phyloP scores from a whole-genome alignment of 2,797 vertebrate genomes.

The Momotus momota region DNA sequence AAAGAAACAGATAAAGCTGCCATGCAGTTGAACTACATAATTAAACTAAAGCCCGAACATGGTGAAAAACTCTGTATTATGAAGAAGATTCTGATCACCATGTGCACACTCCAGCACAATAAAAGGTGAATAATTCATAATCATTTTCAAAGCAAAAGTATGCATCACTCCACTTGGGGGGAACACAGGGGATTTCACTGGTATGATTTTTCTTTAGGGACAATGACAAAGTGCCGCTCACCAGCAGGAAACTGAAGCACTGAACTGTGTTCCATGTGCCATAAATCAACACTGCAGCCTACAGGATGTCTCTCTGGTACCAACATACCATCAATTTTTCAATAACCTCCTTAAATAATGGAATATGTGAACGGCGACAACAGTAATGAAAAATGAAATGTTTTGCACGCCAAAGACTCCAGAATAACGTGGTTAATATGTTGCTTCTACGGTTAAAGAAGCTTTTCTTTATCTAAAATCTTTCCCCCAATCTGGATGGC shows the following conservation, averaged over 20 bases:
- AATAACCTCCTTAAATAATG: conserved; percentile 89
- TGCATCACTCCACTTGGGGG: conserved; percentile 76
- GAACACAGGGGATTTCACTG: conserved; percentile 75
- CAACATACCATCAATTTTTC: conserved; percentile 85
- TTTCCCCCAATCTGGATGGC: not conserved
- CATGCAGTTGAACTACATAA: conserved; percentile 7
- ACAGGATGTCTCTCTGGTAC: conserved; percentile 78
- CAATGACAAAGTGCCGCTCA: conserved; percentile 77
- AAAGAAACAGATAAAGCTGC: not conserved
- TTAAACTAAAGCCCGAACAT: conserved; percentile 33
- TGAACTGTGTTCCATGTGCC: conserved; percentile 80
- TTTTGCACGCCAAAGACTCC: conserved; percentile 75
- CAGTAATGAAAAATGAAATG: conserved; percentile 92
- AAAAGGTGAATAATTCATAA: conserved; percentile 86
- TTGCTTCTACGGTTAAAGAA: not conserved
- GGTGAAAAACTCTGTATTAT: conserved; percentile 55
- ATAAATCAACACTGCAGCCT: conserved; percentile 77
- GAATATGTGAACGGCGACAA: conserved; percentile 79
- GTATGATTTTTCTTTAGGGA: conserved; percentile 81
- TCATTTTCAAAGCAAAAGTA: conserved; percentile 75
- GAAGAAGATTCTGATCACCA: conserved; percentile 61
- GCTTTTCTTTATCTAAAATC: not conserved
- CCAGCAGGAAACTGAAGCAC: conserved; percentile 76
- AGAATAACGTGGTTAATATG: conserved; percentile 34
- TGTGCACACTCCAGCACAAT: conserved; percentile 77